These are phyloP conservation scores for Phymastichus coffea DNA, from an alignment of 1,140 invertebrate species.

Conservation along the genomic window DNA sequence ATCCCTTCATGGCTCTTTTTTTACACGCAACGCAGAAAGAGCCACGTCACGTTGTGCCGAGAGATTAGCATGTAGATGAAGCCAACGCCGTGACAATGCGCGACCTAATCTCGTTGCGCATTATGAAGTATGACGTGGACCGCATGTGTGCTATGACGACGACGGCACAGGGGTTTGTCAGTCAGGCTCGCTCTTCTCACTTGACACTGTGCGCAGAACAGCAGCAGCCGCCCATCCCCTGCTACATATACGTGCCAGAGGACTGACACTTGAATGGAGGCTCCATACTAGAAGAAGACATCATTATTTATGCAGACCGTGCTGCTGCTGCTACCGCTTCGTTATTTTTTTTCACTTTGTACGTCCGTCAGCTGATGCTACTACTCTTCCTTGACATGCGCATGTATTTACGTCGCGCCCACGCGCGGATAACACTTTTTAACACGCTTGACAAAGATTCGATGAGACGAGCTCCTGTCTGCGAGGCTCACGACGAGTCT, in stretches of 20 bases:
- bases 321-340: too few species aligned
- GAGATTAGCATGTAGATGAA: conserved; percentile 50
- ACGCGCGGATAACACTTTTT: too few species aligned
- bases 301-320: conserved; percentile 40
- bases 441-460: too few species aligned
- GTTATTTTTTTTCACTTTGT: too few species aligned
- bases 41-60: too few species aligned
- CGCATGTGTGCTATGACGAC: conserved; percentile 46
- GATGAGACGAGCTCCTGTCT: too few species aligned
- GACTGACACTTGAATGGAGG: conserved; percentile 39
- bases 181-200: conserved; percentile 37
- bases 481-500: too few species aligned
- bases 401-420: too few species aligned
- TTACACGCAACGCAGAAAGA: too few species aligned
- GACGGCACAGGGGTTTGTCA: conserved; percentile 41
- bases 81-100: conserved; percentile 42
- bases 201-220: conserved; percentile 1
- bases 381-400: too few species aligned
- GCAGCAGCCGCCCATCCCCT: not conserved
- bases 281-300: conserved; percentile 37
- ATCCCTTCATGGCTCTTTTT: too few species aligned
- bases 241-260: conserved; percentile 14
- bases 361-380: too few species aligned
- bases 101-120: conserved; percentile 46
- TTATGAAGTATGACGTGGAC: conserved; percentile 49